phyloP scores from a whole-genome alignment of 2,113 vertebrate genomes.

The Cololabis saira region DNA sequence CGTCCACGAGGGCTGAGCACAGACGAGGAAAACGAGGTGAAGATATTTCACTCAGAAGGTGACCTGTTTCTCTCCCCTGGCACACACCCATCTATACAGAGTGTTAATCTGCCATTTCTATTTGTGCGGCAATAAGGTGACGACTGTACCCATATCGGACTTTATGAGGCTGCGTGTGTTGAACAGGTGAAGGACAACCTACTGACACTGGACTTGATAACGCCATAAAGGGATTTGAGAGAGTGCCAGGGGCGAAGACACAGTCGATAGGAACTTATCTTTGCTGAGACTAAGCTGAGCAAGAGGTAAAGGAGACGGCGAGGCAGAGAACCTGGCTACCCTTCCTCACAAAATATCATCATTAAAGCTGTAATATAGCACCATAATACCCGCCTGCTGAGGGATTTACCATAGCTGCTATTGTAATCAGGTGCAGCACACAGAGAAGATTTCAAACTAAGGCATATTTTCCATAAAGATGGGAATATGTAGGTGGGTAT shows the following conservation, averaged over 20 bases:
- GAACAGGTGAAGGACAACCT: slow-evolving; percentile 77
- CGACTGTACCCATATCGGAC: slow-evolving; percentile 38
- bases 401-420: slow-evolving; percentile 62
- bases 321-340: slow-evolving; percentile 47
- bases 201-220: slow-evolving; percentile 74
- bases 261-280: slow-evolving; percentile 76
- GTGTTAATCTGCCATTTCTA: slow-evolving; percentile 51
- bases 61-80: slow-evolving; percentile 47
- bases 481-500: slow-evolving; percentile 47
- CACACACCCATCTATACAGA: slow-evolving; percentile 22
- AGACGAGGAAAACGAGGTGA: slow-evolving; percentile 30
- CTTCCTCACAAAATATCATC: slow-evolving; percentile 66
- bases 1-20: slow-evolving; percentile 37
- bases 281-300: slow-evolving; percentile 43
- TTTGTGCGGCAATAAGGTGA: slow-evolving; percentile 47
- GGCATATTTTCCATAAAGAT: slow-evolving; percentile 41
- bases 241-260: slow-evolving; percentile 65
- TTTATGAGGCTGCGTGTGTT: slow-evolving; percentile 58
- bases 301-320: slow-evolving; percentile 55
- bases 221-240: slow-evolving; percentile 75
- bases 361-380: slow-evolving; percentile 67
- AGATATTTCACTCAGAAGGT: slow-evolving; percentile 65
- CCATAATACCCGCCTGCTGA: slow-evolving; percentile 60
- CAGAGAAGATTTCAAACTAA: slow-evolving; percentile 50
- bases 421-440: slow-evolving; percentile 62